Conservation (phyloP, 2,113 vertebrate genomes). For the Ciconia maguari region DNA sequence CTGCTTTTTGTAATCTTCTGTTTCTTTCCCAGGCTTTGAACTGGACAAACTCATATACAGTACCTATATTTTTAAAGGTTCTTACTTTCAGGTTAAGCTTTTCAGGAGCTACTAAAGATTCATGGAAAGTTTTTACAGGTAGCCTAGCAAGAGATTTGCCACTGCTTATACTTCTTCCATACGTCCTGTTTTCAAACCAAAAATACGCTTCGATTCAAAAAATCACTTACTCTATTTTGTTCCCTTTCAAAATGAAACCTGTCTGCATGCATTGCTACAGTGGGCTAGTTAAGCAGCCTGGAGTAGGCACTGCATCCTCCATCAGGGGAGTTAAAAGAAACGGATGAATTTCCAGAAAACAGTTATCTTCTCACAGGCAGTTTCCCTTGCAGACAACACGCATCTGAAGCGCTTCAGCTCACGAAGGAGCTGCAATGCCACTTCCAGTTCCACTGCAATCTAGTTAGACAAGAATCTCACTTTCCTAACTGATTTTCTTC, state of each 20-base stretch:
- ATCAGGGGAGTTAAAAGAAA: neutral
- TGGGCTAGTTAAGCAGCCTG: neutral
- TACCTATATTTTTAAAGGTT: neutral
- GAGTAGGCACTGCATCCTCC: neutral
- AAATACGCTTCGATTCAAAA: neutral
- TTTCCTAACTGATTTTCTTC: neutral
- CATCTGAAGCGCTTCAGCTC: neutral
- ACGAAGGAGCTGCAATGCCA: neutral
- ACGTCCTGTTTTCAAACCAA: neutral
- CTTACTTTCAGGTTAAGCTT: neutral
- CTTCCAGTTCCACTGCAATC: neutral
- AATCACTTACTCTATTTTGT: neutral
- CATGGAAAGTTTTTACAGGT: neutral
- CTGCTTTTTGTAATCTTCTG: neutral
- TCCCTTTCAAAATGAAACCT: neutral
- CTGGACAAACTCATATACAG: neutral
- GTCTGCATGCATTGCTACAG: neutral
- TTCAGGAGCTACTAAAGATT: neutral
- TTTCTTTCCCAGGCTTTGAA: neutral
- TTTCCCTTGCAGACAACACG: neutral
- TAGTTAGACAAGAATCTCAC: neutral
- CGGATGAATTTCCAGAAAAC: neutral
- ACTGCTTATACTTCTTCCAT: neutral
- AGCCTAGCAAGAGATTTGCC: neutral
- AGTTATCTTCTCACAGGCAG: neutral